Evolutionary conservation across 2,113 vertebrate species (phyloP).

Genomic region (Catagonus wagneri): DNA sequence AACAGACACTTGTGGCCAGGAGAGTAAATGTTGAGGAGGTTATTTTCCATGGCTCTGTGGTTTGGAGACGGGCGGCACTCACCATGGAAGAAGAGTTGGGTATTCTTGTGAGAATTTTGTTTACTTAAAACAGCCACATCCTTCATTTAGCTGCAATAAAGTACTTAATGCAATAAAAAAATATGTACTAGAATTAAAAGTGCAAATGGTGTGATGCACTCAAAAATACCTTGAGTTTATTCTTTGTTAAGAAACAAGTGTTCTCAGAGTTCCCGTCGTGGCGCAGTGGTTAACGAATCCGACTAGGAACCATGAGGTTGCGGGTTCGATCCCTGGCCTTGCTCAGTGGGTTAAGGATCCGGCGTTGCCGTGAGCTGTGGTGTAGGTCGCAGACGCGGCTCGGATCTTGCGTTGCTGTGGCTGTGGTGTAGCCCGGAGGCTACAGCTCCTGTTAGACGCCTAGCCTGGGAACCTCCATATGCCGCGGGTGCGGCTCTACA

Average conservation of each 20-base stretch:
- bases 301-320: too few species aligned
- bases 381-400: too few species aligned
- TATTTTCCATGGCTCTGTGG: constrained; percentile 63
- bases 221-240: constrained; percentile 22
- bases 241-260: constrained; percentile 31
- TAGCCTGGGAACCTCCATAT: too few species aligned
- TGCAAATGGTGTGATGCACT: neutral
- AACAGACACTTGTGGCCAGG: constrained; percentile 55
- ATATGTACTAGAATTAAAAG: constrained; percentile 59
- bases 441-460: too few species aligned
- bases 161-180: constrained; percentile 54
- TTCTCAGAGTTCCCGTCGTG: too few species aligned
- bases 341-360: too few species aligned
- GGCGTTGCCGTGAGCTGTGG: too few species aligned
- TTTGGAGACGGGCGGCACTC: neutral
- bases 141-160: constrained; percentile 38
- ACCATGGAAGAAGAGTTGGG: neutral
- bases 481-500: too few species aligned
- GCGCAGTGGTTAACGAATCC: too few species aligned
- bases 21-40: constrained; percentile 40
- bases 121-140: constrained; percentile 53
- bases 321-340: too few species aligned
- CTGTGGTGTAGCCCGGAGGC: too few species aligned
- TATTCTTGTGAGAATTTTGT: constrained; percentile 60
- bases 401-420: too few species aligned